A percentile compares a stretch with the other conserved stretches of the same genome.
These are phyloP conservation scores for Adineta ricciae DNA, from an alignment of 2,888 invertebrate species.

Conservation along the genomic window DNA sequence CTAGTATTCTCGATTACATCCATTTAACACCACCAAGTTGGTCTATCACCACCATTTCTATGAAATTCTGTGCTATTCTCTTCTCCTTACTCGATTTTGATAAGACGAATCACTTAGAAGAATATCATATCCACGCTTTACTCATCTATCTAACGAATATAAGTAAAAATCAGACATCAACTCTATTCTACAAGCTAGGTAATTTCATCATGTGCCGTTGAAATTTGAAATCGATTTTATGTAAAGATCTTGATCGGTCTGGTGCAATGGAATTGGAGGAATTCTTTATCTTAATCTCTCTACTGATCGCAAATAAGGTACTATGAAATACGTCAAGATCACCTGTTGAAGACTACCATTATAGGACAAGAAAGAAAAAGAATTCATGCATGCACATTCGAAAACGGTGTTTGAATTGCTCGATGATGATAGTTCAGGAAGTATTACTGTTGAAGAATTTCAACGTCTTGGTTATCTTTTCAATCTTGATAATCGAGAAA, in stretches of 20 bases:
- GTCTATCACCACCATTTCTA: neutral
- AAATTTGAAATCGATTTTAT: neutral
- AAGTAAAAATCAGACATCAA: neutral
- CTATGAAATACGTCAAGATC: too few species aligned
- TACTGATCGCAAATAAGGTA: neutral
- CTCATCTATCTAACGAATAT: neutral
- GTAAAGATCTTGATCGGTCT: neutral
- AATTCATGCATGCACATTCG: conserved; percentile 18
- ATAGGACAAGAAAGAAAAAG: conserved; percentile 12
- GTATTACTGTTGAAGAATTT: neutral
- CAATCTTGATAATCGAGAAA: neutral
- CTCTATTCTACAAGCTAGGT: neutral
- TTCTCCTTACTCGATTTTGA: neutral
- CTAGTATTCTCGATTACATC: neutral
- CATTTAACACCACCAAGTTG: conserved; percentile 9
- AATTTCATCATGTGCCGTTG: neutral
- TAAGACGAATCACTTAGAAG: neutral
- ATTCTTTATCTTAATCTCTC: neutral
- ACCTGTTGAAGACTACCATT: neutral
- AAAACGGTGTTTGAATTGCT: conserved; percentile 1
- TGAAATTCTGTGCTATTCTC: neutral
- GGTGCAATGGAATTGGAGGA: conserved; percentile 7
- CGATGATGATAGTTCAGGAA: neutral
- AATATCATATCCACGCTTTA: neutral
- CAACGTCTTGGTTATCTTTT: neutral